phyloP scores from a whole-genome alignment of 92 coral and sea anemone species.

The Blastomussa wellsi region DNA sequence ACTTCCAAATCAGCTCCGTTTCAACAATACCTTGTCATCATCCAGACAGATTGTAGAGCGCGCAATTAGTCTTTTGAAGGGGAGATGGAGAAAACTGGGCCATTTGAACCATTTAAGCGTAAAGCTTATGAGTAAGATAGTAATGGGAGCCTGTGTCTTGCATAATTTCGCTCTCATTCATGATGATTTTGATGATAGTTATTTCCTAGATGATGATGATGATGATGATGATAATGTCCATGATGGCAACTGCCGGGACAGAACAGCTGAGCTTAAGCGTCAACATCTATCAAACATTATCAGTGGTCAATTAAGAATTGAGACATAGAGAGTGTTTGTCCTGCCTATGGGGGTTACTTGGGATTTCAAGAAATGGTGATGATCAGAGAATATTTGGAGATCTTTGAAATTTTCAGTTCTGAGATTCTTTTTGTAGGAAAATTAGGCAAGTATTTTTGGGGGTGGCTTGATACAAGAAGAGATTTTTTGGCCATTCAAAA shows the following conservation, averaged over 20 bases:
- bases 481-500: too few species aligned
- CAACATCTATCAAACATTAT: conserved; percentile 23
- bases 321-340: not conserved
- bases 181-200: conserved; percentile 41
- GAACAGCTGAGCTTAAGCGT: conserved; percentile 36
- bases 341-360: too few species aligned
- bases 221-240: conserved; percentile 34
- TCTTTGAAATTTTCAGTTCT: too few species aligned
- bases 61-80: conserved; percentile 53
- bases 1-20: conserved; percentile 23
- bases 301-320: not conserved
- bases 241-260: conserved; percentile 8
- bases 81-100: conserved; percentile 56
- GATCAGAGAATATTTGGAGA: too few species aligned
- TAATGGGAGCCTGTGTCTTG: conserved; percentile 47
- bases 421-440: too few species aligned
- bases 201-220: conserved; percentile 28
- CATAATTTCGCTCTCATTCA: conserved; percentile 24
- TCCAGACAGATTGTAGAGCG: conserved; percentile 44
- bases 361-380: too few species aligned
- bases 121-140: conserved; percentile 21
- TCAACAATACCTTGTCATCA: conserved; percentile 45
- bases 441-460: too few species aligned
- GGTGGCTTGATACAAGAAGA: too few species aligned
- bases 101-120: conserved; percentile 26